Percentiles rank a stretch among this genome's conserved stretches.
phyloP scores from a whole-genome alignment of 2,888 invertebrate genomes.

The Aleiodes alternator region DNA sequence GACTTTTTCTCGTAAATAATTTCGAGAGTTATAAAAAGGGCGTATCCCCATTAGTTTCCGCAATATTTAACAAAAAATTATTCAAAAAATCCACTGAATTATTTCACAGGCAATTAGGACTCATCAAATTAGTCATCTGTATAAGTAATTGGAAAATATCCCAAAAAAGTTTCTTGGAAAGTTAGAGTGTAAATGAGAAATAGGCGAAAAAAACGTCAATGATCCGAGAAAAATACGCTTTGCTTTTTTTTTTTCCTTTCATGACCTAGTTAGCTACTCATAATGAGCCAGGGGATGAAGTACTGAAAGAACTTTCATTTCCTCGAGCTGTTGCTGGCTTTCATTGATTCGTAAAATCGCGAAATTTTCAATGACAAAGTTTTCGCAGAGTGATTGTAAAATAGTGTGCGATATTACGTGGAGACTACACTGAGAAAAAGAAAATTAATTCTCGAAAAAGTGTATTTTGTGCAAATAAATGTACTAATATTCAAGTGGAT shows the following conservation, averaged over 20 bases:
- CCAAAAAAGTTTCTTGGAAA: neutral
- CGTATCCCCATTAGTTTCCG: too few relatives aligned
- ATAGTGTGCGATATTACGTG: neutral
- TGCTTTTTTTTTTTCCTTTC: neutral
- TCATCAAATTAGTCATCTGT: neutral
- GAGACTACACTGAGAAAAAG: neutral
- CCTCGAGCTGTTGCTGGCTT: neutral
- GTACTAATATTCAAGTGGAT: too few relatives aligned
- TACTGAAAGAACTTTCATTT: neutral
- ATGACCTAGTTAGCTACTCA: conserved; percentile 23
- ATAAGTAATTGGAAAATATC: conserved; percentile 10
- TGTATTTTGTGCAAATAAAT: too few relatives aligned
- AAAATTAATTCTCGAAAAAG: neutral
- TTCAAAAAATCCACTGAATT: neutral
- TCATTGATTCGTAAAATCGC: neutral
- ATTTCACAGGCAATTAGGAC: neutral
- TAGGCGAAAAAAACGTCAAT: neutral
- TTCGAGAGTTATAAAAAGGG: too few relatives aligned
- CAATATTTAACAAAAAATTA: neutral
- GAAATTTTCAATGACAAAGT: neutral
- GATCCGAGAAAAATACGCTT: neutral
- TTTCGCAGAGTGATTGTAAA: neutral
- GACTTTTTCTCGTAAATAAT: too few relatives aligned
- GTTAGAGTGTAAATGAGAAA: conserved; percentile 2
- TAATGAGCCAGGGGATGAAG: conserved; percentile 12